Evolutionary conservation across 2,888 invertebrate genomes (phyloP), one percentile per base, ranked within the genome.

Genomic region (Lepidonotus clava): DNA sequence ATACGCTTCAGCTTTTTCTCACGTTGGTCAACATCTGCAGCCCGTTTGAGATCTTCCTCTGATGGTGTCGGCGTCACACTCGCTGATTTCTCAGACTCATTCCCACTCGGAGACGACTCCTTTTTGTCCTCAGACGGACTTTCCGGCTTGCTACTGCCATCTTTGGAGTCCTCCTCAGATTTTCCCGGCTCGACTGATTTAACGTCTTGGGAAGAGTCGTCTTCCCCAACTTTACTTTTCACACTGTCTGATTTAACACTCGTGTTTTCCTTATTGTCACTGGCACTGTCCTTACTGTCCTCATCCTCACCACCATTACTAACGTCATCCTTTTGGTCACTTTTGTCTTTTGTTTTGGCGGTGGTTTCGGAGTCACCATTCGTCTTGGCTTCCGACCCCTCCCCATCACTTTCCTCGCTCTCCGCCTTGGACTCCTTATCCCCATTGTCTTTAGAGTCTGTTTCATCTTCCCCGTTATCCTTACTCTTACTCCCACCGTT

Each of bases 1-100:
- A 85, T 66, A 28, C 61, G 40, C 36, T 71, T 85, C 41, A 71
- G 46, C n/a, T 85, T 80, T 18, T 32, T 76, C n/a, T 83, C 53
- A 0, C 83, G 41, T 36, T 53, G 53, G 38, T 36, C 83, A 0
- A 56, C 53, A 24, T 83, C 83, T 18, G n/a, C 56, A 5, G 61
- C 85, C 41, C 34, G n/a, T 21, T 67, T 71, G 24, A 21, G 21
- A 34, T 85, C 85, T 46, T 66, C 46, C 41, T 71, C 66, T 21
- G 61, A 41, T 11, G 21, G 18, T 24, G 36, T n/a, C 14, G n/a
- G 24, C n/a, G 61, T 41, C 32, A 80, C 14, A 11, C 24, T 46
- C 51, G n/a, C 67, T 34, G 41, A 32, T 32, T 83, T 24, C 11
- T 32, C 18, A n/a, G 28, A 51, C 53, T 32, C 14, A 8, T 6